phyloP scores from a whole-genome alignment of 1,140 invertebrate species.

The Drosophila repleta region DNA sequence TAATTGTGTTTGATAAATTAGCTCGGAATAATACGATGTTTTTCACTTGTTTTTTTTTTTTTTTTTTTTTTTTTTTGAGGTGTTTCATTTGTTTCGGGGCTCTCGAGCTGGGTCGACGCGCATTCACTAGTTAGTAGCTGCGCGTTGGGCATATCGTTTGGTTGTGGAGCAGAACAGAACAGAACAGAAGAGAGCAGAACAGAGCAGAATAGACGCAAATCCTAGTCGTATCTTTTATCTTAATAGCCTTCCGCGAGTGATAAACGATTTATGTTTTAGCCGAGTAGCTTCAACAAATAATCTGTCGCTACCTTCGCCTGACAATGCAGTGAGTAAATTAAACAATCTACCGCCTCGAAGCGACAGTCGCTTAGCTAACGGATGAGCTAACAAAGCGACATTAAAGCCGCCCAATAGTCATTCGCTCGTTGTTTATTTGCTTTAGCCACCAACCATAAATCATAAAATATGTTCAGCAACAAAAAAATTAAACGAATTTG shows the following conservation, averaged over 20 bases:
- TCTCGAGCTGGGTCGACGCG: conserved; percentile 49
- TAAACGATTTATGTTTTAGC: conserved; percentile 66
- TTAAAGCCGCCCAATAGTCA: not conserved
- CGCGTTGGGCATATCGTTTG: conserved; percentile 31
- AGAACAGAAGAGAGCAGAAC: no score
- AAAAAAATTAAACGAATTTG: not conserved
- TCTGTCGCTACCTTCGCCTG: conserved; percentile 36
- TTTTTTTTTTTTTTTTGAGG: no score
- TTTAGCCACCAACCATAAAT: no score
- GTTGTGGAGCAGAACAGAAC: conserved; percentile 32
- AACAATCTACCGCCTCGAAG: not conserved
- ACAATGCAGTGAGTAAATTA: conserved; percentile 66
- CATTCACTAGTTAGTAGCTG: conserved; percentile 61
- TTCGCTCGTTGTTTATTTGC: not conserved
- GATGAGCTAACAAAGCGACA: conserved; percentile 21
- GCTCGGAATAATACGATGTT: conserved; percentile 15
- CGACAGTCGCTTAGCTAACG: conserved; percentile 50
- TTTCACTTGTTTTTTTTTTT: no score
- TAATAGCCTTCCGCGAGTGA: conserved; percentile 36
- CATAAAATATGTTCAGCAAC: no score
- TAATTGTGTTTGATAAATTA: conserved; percentile 6
- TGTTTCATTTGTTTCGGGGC: conserved; percentile 15
- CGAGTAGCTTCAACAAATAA: conserved; percentile 67
- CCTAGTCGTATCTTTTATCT: conserved; percentile 30
- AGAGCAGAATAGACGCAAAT: conserved; percentile 7